These are phyloP conservation scores for Pocillopora meandrina DNA, from an alignment of 92 coral and sea anemone genomes.

Conservation along the genomic window DNA sequence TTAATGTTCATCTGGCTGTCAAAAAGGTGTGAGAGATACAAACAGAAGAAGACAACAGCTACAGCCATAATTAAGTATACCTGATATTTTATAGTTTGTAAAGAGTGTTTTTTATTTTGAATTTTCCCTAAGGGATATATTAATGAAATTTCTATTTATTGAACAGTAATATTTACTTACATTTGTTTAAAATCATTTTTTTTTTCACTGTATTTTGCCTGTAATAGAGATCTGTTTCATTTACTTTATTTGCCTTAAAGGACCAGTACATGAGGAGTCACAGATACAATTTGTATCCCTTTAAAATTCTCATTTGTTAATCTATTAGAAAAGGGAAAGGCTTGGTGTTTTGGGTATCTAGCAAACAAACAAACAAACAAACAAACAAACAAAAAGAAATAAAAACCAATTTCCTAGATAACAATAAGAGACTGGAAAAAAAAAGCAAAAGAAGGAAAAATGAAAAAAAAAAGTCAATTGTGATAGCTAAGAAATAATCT, in stretches of 20 bases:
- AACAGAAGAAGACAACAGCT: neutral
- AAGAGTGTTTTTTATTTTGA: neutral
- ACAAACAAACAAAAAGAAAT: neutral
- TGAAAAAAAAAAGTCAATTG: too few species aligned
- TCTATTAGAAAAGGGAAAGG: neutral
- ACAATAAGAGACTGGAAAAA: too few species aligned
- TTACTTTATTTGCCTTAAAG: neutral
- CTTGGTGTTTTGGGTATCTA: neutral
- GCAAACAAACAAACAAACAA: neutral
- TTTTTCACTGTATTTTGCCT: neutral
- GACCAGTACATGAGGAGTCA: neutral
- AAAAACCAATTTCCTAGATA: neutral
- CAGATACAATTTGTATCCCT: too few species aligned
- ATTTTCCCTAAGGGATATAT: neutral
- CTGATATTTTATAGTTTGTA: neutral
- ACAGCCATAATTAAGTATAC: too few species aligned
- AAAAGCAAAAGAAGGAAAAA: too few species aligned
- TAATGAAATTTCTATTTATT: neutral
- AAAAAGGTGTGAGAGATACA: conserved; percentile 53
- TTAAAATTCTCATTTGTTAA: neutral
- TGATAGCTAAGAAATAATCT: too few species aligned
- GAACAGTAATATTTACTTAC: neutral
- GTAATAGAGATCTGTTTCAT: neutral
- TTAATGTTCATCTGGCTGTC: conserved; percentile 86
- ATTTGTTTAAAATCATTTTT: neutral